Base-by-base conservation (phyloP, 2,797 vertebrate species). In the Thunnus albacares region DNA sequence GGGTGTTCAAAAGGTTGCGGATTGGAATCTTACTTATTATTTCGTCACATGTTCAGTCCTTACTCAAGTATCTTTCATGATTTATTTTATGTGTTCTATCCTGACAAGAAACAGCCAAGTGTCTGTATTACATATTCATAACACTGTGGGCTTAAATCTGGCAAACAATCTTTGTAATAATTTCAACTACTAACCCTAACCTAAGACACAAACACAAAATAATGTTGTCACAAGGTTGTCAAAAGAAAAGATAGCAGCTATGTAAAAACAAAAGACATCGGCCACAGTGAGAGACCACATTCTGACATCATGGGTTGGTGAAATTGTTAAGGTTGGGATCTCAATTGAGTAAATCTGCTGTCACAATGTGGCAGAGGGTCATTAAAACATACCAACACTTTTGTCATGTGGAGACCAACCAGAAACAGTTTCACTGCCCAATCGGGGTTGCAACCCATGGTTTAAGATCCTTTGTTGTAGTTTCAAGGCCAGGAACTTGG, bases 401-500 rank as follows among this genome's bases (percentile, higher is more conserved):
- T 79, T 86, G 84, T 83, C 83, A 89, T 84, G 77, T 73, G 82
- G 86, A 83, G 63, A 86, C 74, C 74, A 66, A 84, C 41, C 68
- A 87, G 77, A 72, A 90, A 87, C 66, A 51, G 68, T 78, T 72
- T 64, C 82, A 68, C 56, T 76, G 77, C 45, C 81, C 77, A 73
- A 75, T 82, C 61, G 28, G 62, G 66, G 85, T 55, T 87, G 51
- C 55, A 82, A 68, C 65, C 43, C 30, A 24, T 53, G 82, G 85
- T 79, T 80, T 73, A 62, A 75, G 62, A 38, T 28, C 35, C 72
- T 78, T 78, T 90, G 83, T 81, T 83, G 58, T 76, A 76, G 33
- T 73, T 87, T 92, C 80, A 84, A 80, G 86, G 82, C 87, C 89
- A 69, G 72, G 43, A 55, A 70, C 77, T 82, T 84, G 80, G 86